Base-by-base conservation (phyloP, 2,113 vertebrate species). In the Peromyscus leucopus region DNA sequence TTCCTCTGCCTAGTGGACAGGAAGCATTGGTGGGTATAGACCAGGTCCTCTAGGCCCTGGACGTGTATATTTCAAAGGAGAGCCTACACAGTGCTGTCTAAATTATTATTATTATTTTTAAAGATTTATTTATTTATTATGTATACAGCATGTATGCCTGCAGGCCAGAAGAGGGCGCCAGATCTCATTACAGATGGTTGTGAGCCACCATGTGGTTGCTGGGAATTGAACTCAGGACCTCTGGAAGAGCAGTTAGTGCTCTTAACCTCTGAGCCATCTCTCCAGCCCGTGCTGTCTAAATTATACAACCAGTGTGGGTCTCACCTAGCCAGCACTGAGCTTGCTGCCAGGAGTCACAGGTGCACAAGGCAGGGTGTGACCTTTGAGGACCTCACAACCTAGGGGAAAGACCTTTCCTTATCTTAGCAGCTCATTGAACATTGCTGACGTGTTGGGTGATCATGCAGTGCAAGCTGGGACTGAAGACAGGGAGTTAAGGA, bases 351-450 rank as follows among this genome's bases (percentile, higher is more conserved):
- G n/a, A 48, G 31, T 24, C 55, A 16, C 39, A 17, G 36, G 22
- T 65, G 13, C 51, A 26, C 28, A 42, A 83, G 33, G 36, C 42
- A 39, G 39, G 24, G 19, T 11, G 9, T 82, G 15, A 2, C 42
- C 39, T 84, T 16, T 46, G 71, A 8, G n/a, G 83, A 55, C 72
- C 57, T 84, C 80, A 72, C 17, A 78, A 71, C 19, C 74, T 46
- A 13, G 7, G 16, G 42, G 55, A 31, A 42, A 28, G 57, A 57
- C 39, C 0, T 0, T 15, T 19, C 0, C 0, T 11, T 15, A 8
- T 48, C 1, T n/a, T 31, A 67, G 69, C 22, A 78, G 83, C 48
- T 16, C 8, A 51, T 69, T 61, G 42, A 59, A 42, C 46, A 92
- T 9, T 51, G 22, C 2, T 7, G 24, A 24, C 17, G n/a, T 42